A percentile compares a stretch with the other conserved stretches of the same genome.
Evolutionary conservation across 2,888 invertebrate species (phyloP).

Genomic region (Euzophera pinguis): DNA sequence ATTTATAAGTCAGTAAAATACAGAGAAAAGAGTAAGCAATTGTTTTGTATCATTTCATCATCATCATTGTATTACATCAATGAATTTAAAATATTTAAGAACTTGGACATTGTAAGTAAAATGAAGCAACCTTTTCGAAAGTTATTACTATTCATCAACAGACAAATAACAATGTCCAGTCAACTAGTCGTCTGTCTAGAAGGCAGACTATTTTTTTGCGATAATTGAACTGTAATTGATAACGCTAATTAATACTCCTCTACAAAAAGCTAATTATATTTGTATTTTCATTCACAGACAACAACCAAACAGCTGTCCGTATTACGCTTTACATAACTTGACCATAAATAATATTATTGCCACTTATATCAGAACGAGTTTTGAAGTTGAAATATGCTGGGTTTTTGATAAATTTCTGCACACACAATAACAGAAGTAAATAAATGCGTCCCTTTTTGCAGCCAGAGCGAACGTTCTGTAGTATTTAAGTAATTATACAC

Average conservation of each 20-base stretch:
- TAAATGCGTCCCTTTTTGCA: constrained; percentile 13
- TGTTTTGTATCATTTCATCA: no score
- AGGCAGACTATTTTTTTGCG: neutral
- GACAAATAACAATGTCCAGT: neutral
- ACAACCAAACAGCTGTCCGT: constrained; percentile 4
- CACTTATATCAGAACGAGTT: constrained; percentile 4
- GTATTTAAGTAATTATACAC: constrained; percentile 23
- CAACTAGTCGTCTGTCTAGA: constrained; percentile 1
- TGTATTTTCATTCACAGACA: constrained; percentile 1
- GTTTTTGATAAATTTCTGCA: constrained; percentile 4
- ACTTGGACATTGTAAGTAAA: neutral
- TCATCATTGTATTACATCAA: no score
- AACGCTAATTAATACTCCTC: neutral
- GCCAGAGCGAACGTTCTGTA: constrained; percentile 6
- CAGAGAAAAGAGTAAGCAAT: no score
- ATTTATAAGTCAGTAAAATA: no score
- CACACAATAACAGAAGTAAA: neutral
- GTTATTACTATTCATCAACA: neutral
- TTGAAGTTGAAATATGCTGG: neutral
- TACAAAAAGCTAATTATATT: neutral
- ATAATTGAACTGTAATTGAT: neutral
- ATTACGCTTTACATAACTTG: constrained; percentile 7
- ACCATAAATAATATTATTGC: constrained; percentile 6
- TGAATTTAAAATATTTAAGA: no score
- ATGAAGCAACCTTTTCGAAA: neutral